A percentile compares a stretch with the other conserved stretches of the same genome.
Evolutionary conservation across 2,888 invertebrate genomes (phyloP).

Genomic region (Xestia rhomboidea): DNA sequence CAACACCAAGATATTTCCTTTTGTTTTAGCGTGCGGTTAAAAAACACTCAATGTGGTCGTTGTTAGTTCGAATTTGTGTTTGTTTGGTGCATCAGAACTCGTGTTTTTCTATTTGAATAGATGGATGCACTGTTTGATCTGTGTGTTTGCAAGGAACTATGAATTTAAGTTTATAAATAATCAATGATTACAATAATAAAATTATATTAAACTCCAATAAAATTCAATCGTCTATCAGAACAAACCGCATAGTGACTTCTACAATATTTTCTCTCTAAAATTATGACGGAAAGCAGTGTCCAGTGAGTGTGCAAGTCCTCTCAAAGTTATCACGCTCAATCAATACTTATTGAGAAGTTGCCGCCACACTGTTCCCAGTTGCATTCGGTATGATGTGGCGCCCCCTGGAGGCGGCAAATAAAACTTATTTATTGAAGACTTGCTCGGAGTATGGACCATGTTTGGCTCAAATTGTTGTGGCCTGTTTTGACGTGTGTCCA

Average conservation of each 20-base stretch:
- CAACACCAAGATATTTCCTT: too few species aligned
- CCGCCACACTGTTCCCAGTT: constrained; percentile 48
- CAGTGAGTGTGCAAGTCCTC: constrained; percentile 59
- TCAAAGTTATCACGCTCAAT: constrained; percentile 72
- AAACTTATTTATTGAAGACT: constrained; percentile 63
- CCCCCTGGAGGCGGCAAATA: constrained; percentile 51
- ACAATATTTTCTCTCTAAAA: constrained; percentile 56
- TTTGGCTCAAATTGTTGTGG: constrained; percentile 25
- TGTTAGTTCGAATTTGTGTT: not conserved
- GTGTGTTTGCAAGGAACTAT: not conserved
- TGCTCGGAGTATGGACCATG: constrained; percentile 38
- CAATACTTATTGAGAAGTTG: constrained; percentile 74
- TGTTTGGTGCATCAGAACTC: too few species aligned
- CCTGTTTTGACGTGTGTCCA: constrained; percentile 45
- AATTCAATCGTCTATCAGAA: constrained; percentile 20
- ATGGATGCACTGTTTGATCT: not conserved
- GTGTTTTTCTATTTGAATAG: too few species aligned
- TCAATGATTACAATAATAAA: not conserved
- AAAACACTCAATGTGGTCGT: not conserved
- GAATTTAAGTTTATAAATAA: too few species aligned
- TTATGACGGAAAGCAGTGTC: constrained; percentile 66
- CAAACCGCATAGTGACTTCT: constrained; percentile 45
- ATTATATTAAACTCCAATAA: constrained; percentile 5
- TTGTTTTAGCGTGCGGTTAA: too few species aligned
- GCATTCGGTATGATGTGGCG: constrained; percentile 62